Evolutionary conservation across 2,888 invertebrate species (phyloP), one percentile per base, ranked within the genome.

Genomic region (Crossocerus cetratus): DNA sequence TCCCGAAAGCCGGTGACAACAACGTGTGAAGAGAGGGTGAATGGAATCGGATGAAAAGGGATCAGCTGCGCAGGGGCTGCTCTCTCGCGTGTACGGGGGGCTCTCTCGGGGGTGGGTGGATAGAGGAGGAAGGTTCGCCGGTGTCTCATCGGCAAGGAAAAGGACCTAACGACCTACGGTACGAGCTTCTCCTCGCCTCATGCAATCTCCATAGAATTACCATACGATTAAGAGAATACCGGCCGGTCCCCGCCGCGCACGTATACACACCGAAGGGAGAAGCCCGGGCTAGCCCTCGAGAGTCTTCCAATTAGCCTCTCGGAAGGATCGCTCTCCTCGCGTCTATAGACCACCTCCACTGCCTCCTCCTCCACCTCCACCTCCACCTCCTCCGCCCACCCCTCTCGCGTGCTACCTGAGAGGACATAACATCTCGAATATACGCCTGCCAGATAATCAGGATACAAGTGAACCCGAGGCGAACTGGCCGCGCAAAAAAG

Each of bases 161-260:
- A 84, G 85, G 83, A 82, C 85, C 85, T 85, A 86, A 86, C 87
- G 87, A 88, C 80, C 84, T 83, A 81, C 83, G 86, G 84, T 86
- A 87, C 86, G 87, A 87, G 86, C 84, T 83, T 81, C 86, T 85
- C 85, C 83, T 84, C 87, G 83, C 83, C 81, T 84, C 86, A 80
- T 86, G 87, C 88, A 89, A 89, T 89, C 86, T 89, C 87, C 89
- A 89, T 89, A 89, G 83, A 83, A 89, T 89, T 89, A 89, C 84
- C 89, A 89, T 89, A 89, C 87, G 87, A 89, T 89, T 89, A 89
- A 86, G 81, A 86, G 81, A 83, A 77, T 83, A 83, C 79, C 80
- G 78, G 82, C 78, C 80, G 78, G 79, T 80, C 79, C 73, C 69
- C 54, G 74, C 63, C 61, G 76, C 69, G 69, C 69, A 71, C 69